Conservation (phyloP, 2,888 invertebrate species). For the Rugalucina vietnamica region DNA sequence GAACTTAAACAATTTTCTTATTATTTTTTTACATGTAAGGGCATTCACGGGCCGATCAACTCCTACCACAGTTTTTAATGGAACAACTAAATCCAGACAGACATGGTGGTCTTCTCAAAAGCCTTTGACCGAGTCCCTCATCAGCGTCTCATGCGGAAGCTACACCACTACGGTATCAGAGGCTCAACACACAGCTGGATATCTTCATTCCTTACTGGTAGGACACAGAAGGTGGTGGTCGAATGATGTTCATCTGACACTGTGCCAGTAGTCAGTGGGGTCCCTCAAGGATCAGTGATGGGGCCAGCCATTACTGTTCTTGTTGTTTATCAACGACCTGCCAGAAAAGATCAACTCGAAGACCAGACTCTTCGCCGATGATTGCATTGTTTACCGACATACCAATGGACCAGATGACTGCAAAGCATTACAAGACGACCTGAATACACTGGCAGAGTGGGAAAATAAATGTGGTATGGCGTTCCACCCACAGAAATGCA, state of each 20-base stretch:
- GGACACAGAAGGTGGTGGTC: neutral
- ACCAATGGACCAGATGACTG: neutral
- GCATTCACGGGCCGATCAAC: too few species aligned
- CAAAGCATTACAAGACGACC: neutral
- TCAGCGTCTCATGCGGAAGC: neutral
- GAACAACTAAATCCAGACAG: too few species aligned
- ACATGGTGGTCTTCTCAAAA: too few species aligned
- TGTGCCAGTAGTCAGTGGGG: neutral
- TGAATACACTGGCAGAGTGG: neutral
- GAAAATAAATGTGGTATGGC: neutral
- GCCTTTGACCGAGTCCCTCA: neutral
- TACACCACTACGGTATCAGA: neutral
- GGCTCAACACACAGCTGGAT: neutral
- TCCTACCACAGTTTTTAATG: too few species aligned
- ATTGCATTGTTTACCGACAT: neutral
- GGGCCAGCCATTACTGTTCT: neutral
- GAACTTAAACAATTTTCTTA: too few species aligned
- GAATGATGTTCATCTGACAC: neutral
- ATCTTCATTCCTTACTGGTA: neutral
- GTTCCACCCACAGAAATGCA: slow-evolving; percentile 8
- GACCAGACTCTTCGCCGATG: slow-evolving; percentile 3
- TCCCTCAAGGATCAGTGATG: too few species aligned
- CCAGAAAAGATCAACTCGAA: neutral
- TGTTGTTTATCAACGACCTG: neutral
- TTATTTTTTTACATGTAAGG: too few species aligned